Evolutionary conservation across 2,888 invertebrate species (phyloP).

Genomic region (Drosophila putrida): DNA sequence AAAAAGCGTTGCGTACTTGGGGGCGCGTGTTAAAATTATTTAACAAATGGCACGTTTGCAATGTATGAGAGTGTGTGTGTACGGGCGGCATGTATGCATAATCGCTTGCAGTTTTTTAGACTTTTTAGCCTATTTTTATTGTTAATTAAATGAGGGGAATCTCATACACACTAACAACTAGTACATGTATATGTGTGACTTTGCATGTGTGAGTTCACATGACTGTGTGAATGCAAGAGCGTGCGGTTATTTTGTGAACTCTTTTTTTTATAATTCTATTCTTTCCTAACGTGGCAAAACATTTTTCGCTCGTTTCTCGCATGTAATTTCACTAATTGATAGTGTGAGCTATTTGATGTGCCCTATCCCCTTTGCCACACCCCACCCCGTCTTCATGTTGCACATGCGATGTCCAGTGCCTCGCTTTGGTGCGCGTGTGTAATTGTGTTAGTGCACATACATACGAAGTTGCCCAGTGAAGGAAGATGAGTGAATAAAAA

Average conservation of each 20-base stretch:
- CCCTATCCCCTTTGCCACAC: neutral
- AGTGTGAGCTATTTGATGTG: constrained; percentile 69
- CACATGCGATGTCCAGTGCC: constrained; percentile 34
- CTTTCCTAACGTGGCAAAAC: constrained; percentile 58
- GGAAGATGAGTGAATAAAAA: constrained; percentile 48
- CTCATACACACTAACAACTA: constrained; percentile 46
- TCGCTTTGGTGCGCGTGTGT: constrained; percentile 56
- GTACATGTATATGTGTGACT: neutral
- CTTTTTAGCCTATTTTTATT: constrained; percentile 84
- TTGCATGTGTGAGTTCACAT: constrained; percentile 1
- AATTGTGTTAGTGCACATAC: constrained; percentile 73
- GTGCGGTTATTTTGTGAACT: constrained; percentile 19
- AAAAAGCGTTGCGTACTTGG: constrained; percentile 61
- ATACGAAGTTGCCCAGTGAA: constrained; percentile 33
- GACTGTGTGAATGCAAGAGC: constrained; percentile 33
- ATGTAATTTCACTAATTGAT: constrained; percentile 80
- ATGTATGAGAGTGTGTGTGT: constrained; percentile 47
- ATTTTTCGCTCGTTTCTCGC: constrained; percentile 73
- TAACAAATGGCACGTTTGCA: constrained; percentile 77
- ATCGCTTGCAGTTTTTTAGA: constrained; percentile 79
- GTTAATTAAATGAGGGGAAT: constrained; percentile 83
- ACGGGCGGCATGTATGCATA: constrained; percentile 65
- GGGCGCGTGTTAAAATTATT: constrained; percentile 76
- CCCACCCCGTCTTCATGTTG: neutral
- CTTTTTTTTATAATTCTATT: constrained; percentile 62